A percentile compares a stretch with the other conserved stretches of the same genome.
phyloP scores from a whole-genome alignment of 1,140 invertebrate genomes.

The Caenorhabditis tropicalis region DNA sequence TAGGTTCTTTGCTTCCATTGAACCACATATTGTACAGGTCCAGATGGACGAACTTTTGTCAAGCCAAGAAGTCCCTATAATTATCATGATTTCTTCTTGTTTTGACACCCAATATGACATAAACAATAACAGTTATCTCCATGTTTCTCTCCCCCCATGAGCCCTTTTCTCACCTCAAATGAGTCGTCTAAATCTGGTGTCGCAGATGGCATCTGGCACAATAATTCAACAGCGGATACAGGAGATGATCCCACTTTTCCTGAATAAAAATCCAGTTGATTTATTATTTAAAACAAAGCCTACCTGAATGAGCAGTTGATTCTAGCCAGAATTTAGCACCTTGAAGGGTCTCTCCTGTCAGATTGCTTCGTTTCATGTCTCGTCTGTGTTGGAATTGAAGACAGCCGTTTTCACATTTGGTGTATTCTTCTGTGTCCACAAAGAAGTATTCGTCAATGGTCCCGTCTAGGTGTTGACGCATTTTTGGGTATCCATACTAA shows the following conservation, averaged over 20 bases:
- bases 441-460: slow-evolving; percentile 38
- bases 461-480: slow-evolving; percentile 31
- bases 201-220: slow-evolving; percentile 40
- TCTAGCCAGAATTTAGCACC: slow-evolving; percentile 44
- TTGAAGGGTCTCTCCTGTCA: slow-evolving; percentile 36
- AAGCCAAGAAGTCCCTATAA: slow-evolving; percentile 39
- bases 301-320: slow-evolving; percentile 44
- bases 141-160: background rate
- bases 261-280: background rate
- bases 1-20: slow-evolving; percentile 54
- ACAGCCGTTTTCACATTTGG: slow-evolving; percentile 41
- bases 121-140: slow-evolving; percentile 15
- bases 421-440: slow-evolving; percentile 14
- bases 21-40: slow-evolving; percentile 41
- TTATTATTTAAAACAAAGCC: background rate
- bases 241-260: slow-evolving; percentile 43
- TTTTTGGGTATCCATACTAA: slow-evolving; percentile 51
- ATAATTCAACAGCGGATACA: slow-evolving; percentile 14
- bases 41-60: slow-evolving; percentile 16
- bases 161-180: slow-evolving; percentile 33
- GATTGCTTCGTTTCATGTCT: slow-evolving; percentile 29
- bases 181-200: slow-evolving; percentile 43
- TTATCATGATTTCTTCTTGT: background rate
- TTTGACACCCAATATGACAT: slow-evolving; percentile 6
- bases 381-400: slow-evolving; percentile 28